Evolutionary conservation across 1,140 invertebrate genomes (phyloP).

Genomic region (Spodoptera frugiperda): DNA sequence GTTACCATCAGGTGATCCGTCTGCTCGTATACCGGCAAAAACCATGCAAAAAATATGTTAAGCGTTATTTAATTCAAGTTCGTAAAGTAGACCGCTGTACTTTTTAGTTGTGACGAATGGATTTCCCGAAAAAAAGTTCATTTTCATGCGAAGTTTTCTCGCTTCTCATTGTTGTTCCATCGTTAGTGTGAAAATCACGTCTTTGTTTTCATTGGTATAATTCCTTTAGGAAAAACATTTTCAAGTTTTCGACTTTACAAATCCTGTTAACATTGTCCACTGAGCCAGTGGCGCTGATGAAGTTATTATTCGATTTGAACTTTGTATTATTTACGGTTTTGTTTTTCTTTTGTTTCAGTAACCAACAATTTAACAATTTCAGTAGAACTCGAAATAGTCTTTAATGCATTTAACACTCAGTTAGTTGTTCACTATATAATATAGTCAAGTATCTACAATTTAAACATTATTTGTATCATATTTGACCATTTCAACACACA

Average conservation of each 20-base stretch:
- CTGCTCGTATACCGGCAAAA: too few relatives aligned
- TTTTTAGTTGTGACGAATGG: too few relatives aligned
- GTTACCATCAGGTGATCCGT: too few relatives aligned
- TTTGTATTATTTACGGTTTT: neutral
- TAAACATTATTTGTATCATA: too few relatives aligned
- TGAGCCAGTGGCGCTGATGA: conserved; percentile 1
- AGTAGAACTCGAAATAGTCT: too few relatives aligned
- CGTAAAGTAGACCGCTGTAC: too few relatives aligned
- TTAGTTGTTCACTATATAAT: too few relatives aligned
- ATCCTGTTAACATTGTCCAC: conserved; percentile 12
- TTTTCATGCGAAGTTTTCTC: neutral
- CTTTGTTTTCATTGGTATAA: neutral
- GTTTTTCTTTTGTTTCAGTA: neutral
- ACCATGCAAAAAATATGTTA: too few relatives aligned
- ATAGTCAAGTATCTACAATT: too few relatives aligned
- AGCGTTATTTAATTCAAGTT: too few relatives aligned
- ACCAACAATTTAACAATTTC: neutral
- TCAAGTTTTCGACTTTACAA: neutral
- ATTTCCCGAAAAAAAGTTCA: neutral
- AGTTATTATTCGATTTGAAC: conserved; percentile 5
- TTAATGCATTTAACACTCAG: too few relatives aligned
- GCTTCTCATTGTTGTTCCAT: neutral
- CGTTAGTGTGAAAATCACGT: conserved; percentile 1
- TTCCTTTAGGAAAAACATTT: neutral
- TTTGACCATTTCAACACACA: too few relatives aligned